These are phyloP conservation scores for Idris sp. DNA, from an alignment of 1,140 invertebrate species.

Conservation along the genomic window DNA sequence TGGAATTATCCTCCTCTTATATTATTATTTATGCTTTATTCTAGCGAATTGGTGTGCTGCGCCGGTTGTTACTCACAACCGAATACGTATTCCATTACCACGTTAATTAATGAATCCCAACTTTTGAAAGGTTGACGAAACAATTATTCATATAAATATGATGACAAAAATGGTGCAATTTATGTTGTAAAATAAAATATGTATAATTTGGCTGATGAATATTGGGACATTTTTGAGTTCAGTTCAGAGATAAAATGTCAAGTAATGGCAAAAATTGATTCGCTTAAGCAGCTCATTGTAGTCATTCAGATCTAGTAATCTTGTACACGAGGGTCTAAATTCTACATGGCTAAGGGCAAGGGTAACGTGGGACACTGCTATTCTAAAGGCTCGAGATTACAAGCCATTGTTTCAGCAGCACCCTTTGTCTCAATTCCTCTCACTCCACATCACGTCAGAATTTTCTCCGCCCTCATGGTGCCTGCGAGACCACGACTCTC, in stretches of 20 bases:
- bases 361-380: conserved; percentile 67
- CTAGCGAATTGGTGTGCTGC: too few species aligned
- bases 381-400: conserved; percentile 77
- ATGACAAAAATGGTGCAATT: too few species aligned
- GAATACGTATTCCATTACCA: too few species aligned
- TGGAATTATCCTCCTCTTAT: too few species aligned
- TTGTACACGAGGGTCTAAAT: conserved; percentile 53
- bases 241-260: conserved; percentile 36
- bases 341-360: conserved; percentile 58
- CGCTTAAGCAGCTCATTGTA: conserved; percentile 60
- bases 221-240: too few species aligned
- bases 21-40: too few species aligned
- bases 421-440: conserved; percentile 73
- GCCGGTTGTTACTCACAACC: too few species aligned
- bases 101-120: too few species aligned
- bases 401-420: conserved; percentile 74
- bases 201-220: too few species aligned
- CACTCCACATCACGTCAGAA: conserved; percentile 37
- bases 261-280: conserved; percentile 58
- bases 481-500: conserved; percentile 47
- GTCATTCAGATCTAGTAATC: conserved; percentile 27
- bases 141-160: too few species aligned
- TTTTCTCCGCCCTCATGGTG: conserved; percentile 18
- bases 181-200: too few species aligned
- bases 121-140: too few species aligned